Percentiles rank a stretch among this genome's conserved stretches.
phyloP scores from a whole-genome alignment of 2,888 invertebrate genomes.

The Epirrhoe tristata region DNA sequence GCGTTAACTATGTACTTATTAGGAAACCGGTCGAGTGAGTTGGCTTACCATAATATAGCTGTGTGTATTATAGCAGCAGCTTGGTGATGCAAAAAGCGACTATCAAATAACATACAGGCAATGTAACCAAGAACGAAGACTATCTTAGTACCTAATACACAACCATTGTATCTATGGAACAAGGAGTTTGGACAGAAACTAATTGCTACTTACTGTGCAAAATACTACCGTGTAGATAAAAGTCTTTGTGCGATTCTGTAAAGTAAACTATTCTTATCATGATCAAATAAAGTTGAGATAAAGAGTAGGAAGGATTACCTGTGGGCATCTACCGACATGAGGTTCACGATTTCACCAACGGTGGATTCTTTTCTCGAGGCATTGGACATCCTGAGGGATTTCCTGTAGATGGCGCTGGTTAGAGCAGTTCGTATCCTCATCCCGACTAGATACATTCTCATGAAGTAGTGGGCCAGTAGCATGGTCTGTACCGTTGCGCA shows the following conservation, averaged over 20 bases:
- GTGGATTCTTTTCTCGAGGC: conserved; percentile 92
- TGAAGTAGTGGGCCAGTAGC: conserved; percentile 95
- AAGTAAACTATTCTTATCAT: conserved; percentile 9
- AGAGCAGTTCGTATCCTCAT: conserved; percentile 95
- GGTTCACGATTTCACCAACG: conserved; percentile 96
- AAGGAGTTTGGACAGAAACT: conserved; percentile 1
- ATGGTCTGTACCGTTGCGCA: conserved; percentile 93
- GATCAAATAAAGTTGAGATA: conserved; percentile 13
- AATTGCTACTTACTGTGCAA: not conserved
- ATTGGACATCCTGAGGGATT: conserved; percentile 93
- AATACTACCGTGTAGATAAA: conserved; percentile 9
- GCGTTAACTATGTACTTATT: conserved; percentile 26
- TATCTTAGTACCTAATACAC: not conserved
- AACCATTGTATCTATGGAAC: not conserved
- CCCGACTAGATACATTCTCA: conserved; percentile 95
- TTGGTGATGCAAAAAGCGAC: conserved; percentile 18
- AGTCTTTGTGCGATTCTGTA: not conserved
- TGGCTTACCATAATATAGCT: conserved; percentile 25
- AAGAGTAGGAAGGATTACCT: conserved; percentile 65
- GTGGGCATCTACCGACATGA: conserved; percentile 97
- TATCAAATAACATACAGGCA: conserved; percentile 28
- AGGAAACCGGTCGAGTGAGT: conserved; percentile 43
- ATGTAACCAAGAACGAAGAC: not conserved
- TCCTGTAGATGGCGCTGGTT: conserved; percentile 95
- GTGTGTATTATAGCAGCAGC: conserved; percentile 22